A percentile compares a stretch with the other conserved stretches of the same genome.
phyloP scores from a whole-genome alignment of 30 jellyfish, hydroid and myxozoan species.

The Aurelia aurita region DNA sequence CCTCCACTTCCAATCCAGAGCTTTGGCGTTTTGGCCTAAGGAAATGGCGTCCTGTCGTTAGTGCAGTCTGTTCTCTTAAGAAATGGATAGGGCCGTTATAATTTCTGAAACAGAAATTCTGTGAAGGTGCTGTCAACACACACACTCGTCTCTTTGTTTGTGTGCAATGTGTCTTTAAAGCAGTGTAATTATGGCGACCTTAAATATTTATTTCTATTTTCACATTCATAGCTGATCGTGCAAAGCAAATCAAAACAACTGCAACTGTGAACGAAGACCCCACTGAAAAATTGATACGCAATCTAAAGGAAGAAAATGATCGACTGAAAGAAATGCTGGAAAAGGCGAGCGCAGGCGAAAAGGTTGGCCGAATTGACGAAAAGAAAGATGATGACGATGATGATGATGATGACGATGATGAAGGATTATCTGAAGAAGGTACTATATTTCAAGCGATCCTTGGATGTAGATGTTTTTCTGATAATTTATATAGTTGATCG shows the following conservation, averaged over 20 bases:
- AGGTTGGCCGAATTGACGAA: constrained; percentile 71
- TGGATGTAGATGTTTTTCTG: too few species aligned
- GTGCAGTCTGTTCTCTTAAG: too few species aligned
- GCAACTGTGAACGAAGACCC: constrained; percentile 88
- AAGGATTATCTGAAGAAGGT: constrained; percentile 80
- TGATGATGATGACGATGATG: constrained; percentile 66
- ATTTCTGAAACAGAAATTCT: too few species aligned
- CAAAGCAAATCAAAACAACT: constrained; percentile 85
- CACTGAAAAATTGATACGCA: constrained; percentile 84
- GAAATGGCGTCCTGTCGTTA: too few species aligned
- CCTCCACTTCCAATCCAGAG: too few species aligned
- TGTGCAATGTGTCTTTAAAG: too few species aligned
- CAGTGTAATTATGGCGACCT: too few species aligned
- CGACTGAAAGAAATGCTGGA: constrained; percentile 63
- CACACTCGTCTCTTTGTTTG: too few species aligned
- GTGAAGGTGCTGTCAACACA: too few species aligned
- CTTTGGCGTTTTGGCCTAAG: too few species aligned
- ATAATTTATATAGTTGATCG: too few species aligned
- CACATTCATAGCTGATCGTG: constrained; percentile 74
- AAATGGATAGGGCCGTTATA: too few species aligned
- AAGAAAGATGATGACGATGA: constrained; percentile 76
- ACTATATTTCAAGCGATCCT: background rate
- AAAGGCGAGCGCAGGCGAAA: constrained; percentile 68
- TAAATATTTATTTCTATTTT: background rate
- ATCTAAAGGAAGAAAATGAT: constrained; percentile 81